Base-by-base conservation (phyloP, 2,888 invertebrate species). In the Cantharis lateralis region DNA sequence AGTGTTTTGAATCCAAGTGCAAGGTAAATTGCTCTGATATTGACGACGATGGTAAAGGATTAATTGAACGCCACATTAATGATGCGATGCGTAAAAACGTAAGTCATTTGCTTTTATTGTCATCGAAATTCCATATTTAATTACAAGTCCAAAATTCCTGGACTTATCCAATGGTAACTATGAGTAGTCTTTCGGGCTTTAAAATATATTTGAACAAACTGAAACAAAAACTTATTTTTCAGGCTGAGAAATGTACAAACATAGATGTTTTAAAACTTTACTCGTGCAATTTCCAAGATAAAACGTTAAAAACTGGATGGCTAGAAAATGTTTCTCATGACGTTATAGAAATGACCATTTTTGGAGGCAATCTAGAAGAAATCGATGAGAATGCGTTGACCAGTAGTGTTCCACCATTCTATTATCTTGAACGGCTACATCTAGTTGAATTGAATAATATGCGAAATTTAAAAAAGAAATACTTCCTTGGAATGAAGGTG, bases 391-490 rank as follows among this genome's bases (percentile, higher is more conserved):
- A 15, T 70, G 72, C 10, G 77, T 84, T 84, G 71, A 64, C 78
- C 18, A 79, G 77, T 20, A 79, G 77, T 10, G 7, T 63, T 63
- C 78, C 82, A 3, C 78, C 82, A 3, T 83, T 84, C 63, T 71
- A 26, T 16, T 48, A 32, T 26, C 32, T 75, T 18, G 9, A 74
- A 10, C 71, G 11, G 1, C 48, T 84, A 11, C 63, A 18, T 15
- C 24, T 83, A 24, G 32, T 64, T 26, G 66, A 74, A 1, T 74
- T 75, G 13, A 26, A 73, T 15, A 26, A 73, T 15, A 73, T 83
- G 15, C 69, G 20, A 13, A 20, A 75, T 68, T 79, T 83, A 1
- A 71, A 28, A 72, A 79, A 78, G 66, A 24, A 79, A n/a, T 70
- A 77, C n/a, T 83, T 84, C 71, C 68, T 15, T 15, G 74, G 72